A percentile compares a stretch with the other conserved stretches of the same genome.
Evolutionary conservation across 2,797 vertebrate genomes (phyloP).

Genomic region (Toxotes lorentzi): DNA sequence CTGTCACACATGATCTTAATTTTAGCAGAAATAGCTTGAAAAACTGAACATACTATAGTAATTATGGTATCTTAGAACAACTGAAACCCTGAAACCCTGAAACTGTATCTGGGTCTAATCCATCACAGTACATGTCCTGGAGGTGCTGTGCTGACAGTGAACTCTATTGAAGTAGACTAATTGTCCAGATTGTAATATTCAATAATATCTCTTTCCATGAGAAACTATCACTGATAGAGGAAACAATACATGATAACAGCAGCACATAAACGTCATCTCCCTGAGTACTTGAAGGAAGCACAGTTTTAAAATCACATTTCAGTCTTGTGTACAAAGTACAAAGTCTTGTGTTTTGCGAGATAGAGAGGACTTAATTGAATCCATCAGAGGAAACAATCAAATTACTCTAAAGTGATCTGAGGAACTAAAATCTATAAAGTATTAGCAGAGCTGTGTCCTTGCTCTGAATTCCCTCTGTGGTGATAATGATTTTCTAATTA

Average conservation of each 20-base stretch:
- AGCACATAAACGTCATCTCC: background rate
- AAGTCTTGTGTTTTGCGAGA: background rate
- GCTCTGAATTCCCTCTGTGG: background rate
- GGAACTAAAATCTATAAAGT: background rate
- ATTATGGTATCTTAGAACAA: background rate
- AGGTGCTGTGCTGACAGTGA: background rate
- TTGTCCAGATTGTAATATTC: background rate
- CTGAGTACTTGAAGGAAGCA: background rate
- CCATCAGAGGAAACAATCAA: background rate
- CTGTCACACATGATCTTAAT: background rate
- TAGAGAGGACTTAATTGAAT: background rate
- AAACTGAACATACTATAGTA: background rate
- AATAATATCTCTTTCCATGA: background rate
- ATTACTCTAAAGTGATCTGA: background rate
- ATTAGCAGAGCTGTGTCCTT: background rate
- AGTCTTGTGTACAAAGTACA: no score
- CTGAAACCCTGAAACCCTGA: background rate
- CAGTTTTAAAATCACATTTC: conserved; percentile 5
- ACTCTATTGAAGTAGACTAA: background rate
- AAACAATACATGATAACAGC: background rate
- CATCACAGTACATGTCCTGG: background rate
- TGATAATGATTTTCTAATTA: conserved; percentile 1
- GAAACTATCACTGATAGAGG: background rate
- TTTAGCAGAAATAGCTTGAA: background rate
- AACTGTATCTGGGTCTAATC: background rate